Evolutionary conservation across 2,113 vertebrate genomes (phyloP), one percentile per base, ranked within the genome.

Genomic region (Oplegnathus fasciatus): DNA sequence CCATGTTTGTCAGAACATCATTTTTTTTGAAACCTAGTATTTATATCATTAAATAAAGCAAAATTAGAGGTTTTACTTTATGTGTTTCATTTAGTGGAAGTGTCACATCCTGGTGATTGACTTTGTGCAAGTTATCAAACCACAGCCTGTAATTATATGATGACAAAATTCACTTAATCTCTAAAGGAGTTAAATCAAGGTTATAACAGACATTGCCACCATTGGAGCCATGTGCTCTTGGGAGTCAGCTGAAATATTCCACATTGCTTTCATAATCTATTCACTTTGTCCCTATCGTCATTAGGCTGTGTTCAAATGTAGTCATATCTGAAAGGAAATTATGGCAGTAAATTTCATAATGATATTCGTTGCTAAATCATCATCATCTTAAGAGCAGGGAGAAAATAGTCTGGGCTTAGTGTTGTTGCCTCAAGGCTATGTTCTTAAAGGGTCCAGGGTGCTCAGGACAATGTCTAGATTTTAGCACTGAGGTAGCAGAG

Each of bases 1-100:
- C 48, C 68, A 28, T 70, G 20, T 84, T 72, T 67, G 50, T 68
- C 60, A 68, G 15, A 67, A 64, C 26, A 10, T 18, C n/a, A 26
- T 78, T 57, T 18, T n/a, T 42, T 44, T 58, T 62, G 34, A 58
- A 57, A 54, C 1, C 15, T 34, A 3, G 13, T 50, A n/a, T 82
- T 44, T n/a, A 67, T 65, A 57, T 22, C 0, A 26, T 60, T 24
- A 69, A 18, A 55, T 72, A 13, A n/a, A 26, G 48, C 37, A 40
- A 30, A 54, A 72, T 65, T 42, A 9, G 18, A 66, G 20, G 6
- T 37, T 42, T 80, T 57, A 48, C 20, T 58, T 32, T 5, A 9
- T n/a, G 20, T 9, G 9, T 37, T 48, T 58, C 2, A 26, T 71
- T 40, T 32, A 66, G 48, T 28, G 22, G 9, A 69, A 37, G 26